Base-by-base conservation (phyloP, 1,140 invertebrate species). In the Amphibalanus amphitrite region DNA sequence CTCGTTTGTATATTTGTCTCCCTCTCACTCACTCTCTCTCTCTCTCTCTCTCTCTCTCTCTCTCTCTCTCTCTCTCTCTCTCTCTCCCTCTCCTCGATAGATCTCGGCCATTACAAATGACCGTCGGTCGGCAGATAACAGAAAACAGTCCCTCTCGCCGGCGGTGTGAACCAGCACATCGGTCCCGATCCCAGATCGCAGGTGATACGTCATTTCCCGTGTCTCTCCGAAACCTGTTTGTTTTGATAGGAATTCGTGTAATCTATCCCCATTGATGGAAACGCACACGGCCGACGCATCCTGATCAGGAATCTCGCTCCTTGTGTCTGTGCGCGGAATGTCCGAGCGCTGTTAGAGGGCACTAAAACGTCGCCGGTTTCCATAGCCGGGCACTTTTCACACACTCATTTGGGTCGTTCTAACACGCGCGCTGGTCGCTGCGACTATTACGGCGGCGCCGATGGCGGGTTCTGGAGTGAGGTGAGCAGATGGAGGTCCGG, bases 201-300 rank as follows among this genome's bases (percentile, higher is more conserved):
- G 47, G 6, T 20, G 47, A 59, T 59, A 59, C 47, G 47, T 59
- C 47, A 59, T 59, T 59, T 59, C 47, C 47, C 47, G 47, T 59
- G 47, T 59, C 47, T 23, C 10, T 13, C 13, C 47, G 1, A 20
- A 17, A 59, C 20, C 13, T 59, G 47, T 59, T 59, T 59, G 47
- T 59, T 59, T 59, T 59, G 47, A 59, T 59, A 59, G 47, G 47
- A 59, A 59, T 59, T 59, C 47, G 47, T 59, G 47, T 59, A 59
- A 59, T 59, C 20, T 59, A 59, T 59, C 13, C 13, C 20, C 47
- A 59, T 59, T 59, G 47, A 59, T 59, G 47, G 47, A 59, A 59
- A 59, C 47, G 47, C 47, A 20, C 10, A 59, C 47, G 47, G 20
- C 10, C 47, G 47, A 20, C 10, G 13, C 47, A 59, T 59, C 47